A percentile compares a stretch with the other conserved stretches of the same genome.
Conservation (phyloP, 2,797 vertebrate species). For the Rallus crepitans region DNA sequence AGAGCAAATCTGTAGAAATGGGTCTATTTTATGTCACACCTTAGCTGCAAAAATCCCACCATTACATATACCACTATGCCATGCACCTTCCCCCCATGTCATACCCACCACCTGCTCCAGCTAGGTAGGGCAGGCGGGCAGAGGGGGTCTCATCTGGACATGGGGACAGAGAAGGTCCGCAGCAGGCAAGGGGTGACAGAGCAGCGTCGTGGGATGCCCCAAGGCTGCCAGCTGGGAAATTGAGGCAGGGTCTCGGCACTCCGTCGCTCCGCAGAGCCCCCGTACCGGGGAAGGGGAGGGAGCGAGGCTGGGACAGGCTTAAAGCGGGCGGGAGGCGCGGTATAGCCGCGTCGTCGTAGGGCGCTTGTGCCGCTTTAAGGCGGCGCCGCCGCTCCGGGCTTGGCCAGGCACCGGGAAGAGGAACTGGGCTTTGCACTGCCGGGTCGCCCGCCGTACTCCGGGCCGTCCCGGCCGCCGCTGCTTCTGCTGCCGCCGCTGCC, state of each 20-base stretch:
- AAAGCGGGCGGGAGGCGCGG: not conserved
- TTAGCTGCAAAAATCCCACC: not conserved
- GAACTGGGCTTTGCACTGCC: constrained; percentile 68
- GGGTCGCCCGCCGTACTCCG: not conserved
- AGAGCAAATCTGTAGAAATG: rapidly evolving
- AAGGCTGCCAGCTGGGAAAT: not conserved
- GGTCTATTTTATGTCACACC: not conserved
- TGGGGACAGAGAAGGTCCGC: too few species aligned
- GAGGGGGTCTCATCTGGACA: rapidly evolving
- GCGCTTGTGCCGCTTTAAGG: constrained; percentile 43
- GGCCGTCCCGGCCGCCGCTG: not conserved
- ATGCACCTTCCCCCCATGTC: too few species aligned
- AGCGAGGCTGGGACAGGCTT: not conserved
- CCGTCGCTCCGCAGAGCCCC: not conserved
- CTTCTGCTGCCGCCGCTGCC: not conserved
- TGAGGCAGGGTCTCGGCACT: not conserved
- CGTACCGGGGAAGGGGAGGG: not conserved
- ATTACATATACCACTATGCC: too few species aligned
- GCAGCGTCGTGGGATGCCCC: not conserved
- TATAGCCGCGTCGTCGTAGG: not conserved
- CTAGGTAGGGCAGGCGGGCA: rapidly evolving
- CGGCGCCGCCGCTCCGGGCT: constrained; percentile 8
- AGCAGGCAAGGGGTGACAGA: not conserved
- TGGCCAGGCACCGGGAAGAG: constrained; percentile 47
- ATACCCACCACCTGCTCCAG: not conserved